Conservation (phyloP, 2,888 invertebrate species). For the Anoncus sp. region DNA sequence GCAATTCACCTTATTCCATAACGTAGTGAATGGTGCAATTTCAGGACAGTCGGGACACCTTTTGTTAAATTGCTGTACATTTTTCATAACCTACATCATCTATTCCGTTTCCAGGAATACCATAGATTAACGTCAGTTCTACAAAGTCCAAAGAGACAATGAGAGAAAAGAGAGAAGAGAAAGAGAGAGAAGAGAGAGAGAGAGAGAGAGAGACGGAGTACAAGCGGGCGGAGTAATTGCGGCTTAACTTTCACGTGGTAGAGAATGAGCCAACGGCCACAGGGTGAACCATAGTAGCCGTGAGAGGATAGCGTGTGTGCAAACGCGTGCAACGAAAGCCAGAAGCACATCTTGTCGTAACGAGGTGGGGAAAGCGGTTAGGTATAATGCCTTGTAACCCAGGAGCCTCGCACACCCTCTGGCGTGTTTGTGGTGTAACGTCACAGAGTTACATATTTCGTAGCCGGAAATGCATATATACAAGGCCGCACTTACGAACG, state of each 20-base stretch:
- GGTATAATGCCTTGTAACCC: conserved; percentile 79
- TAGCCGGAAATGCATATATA: conserved; percentile 63
- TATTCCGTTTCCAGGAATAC: conserved; percentile 36
- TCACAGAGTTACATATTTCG: conserved; percentile 78
- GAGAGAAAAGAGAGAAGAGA: conserved; percentile 21
- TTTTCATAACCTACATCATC: conserved; percentile 19
- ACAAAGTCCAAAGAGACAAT: conserved; percentile 17
- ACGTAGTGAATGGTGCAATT: too few species aligned
- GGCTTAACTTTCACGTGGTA: conserved; percentile 52
- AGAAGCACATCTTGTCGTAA: conserved; percentile 80
- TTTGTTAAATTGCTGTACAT: too few species aligned
- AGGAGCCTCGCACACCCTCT: conserved; percentile 73
- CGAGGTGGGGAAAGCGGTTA: conserved; percentile 76
- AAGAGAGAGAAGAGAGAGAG: conserved; percentile 8
- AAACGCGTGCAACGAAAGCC: conserved; percentile 70
- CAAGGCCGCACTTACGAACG: conserved; percentile 69
- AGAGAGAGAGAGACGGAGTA: conserved; percentile 10
- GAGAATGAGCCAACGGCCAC: conserved; percentile 50
- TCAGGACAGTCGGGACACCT: too few species aligned
- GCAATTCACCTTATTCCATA: too few species aligned
- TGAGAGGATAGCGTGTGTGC: conserved; percentile 50
- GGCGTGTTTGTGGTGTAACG: conserved; percentile 80
- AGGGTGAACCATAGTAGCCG: conserved; percentile 11
- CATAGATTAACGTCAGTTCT: conserved; percentile 26
- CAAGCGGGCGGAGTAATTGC: conserved; percentile 45